Evolutionary conservation across 2,888 invertebrate species (phyloP), one percentile per base, ranked within the genome.

Genomic region (Sinhomidia bicolor): DNA sequence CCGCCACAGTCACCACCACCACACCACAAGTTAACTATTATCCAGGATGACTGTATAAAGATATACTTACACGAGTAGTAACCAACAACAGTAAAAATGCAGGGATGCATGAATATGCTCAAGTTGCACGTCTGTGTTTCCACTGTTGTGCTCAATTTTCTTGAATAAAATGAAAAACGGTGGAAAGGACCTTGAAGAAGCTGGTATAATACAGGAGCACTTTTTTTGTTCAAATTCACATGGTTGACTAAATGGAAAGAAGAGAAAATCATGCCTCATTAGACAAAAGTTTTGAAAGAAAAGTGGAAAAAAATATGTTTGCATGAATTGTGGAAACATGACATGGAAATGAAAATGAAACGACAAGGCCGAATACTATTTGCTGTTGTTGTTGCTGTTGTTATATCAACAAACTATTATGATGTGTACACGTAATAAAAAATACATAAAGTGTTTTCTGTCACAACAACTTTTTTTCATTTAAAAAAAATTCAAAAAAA

Each of bases 241-340:
- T 26, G 17, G 26, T n/a, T 74, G 74, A 47, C 10, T 74, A 47
- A 47, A 47, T 26, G 14, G 26, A 26, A 23, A 74, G 47, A 44
- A 68, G 12, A 36, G 47, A 74, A 74, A 74, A 47, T 32, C 32
- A 68, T 74, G 20, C 74, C 17, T 74, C 44, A 74, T 74, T 47
- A 26, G 1, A 23, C 26, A 26, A 44, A 6, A n/a, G 1, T 68
- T n/a, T 57, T 41, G n/a, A 65, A 60, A n/a, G 12, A 29, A 44
- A 5, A 29, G 29, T 57, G 62, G 17, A 62, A 62, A 32, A 12
- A 62, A 29, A 12, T 29, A 62, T 23, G 7, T n/a, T n/a, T n/a
- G n/a, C n/a, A n/a, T n/a, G n/a, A n/a, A n/a, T n/a, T n/a, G n/a
- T n/a, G n/a, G n/a, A n/a, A 32, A n/a, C 51, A n/a, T 51, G 1